A percentile compares a stretch with the other conserved stretches of the same genome.
phyloP scores from a whole-genome alignment of 2,113 vertebrate species.

The Crotalus horridus region DNA sequence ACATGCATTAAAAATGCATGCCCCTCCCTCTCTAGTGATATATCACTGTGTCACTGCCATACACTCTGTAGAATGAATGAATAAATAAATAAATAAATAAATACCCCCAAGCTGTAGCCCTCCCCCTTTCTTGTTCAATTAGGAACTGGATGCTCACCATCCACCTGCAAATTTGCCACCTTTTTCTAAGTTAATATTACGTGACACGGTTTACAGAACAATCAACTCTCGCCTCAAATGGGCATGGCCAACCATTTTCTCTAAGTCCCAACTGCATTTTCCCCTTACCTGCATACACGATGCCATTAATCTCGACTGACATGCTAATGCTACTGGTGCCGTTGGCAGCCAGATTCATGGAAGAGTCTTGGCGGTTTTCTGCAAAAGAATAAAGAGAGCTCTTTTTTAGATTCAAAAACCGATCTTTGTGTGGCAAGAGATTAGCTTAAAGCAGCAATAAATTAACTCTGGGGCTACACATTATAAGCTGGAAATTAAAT shows the following conservation, averaged over 20 bases:
- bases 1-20: not conserved
- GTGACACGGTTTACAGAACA: not conserved
- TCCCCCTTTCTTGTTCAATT: not conserved
- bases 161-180: not conserved
- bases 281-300: conserved; percentile 86
- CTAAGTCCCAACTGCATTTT: not conserved
- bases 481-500: not conserved
- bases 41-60: not conserved
- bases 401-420: not conserved
- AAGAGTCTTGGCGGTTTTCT: conserved; percentile 81
- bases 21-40: not conserved
- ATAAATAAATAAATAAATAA: not conserved
- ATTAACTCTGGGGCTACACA: not conserved
- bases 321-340: conserved; percentile 92
- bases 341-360: conserved; percentile 72
- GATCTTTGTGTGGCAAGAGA: not conserved
- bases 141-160: not conserved
- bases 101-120: not conserved
- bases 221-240: not conserved
- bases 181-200: not conserved
- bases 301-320: conserved; percentile 94
- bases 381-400: conserved; percentile 23
- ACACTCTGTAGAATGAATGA: not conserved
- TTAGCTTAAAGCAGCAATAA: not conserved
- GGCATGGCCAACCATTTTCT: not conserved